Percentiles rank a stretch among this genome's conserved stretches.
These are phyloP conservation scores for Crossocerus cetratus DNA, from an alignment of 2,888 invertebrate species.

Conservation along the genomic window DNA sequence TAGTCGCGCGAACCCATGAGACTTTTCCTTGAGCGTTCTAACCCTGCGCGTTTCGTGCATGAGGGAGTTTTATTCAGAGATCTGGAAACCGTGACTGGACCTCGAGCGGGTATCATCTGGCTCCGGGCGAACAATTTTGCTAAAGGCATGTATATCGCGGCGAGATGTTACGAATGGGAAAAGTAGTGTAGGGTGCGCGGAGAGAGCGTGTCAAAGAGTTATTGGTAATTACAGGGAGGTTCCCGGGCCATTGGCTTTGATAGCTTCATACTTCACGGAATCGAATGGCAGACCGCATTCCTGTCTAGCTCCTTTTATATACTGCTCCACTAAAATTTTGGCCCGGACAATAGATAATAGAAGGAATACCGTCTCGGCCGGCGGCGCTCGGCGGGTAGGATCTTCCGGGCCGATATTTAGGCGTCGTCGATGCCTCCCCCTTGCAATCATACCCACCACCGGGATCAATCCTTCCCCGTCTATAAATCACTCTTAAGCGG, in stretches of 20 bases:
- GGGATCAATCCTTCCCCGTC: not conserved
- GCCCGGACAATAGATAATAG: conserved; percentile 65
- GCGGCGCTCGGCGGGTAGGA: conserved; percentile 37
- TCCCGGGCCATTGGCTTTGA: conserved; percentile 74
- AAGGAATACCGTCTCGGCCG: conserved; percentile 51
- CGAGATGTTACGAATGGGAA: conserved; percentile 54
- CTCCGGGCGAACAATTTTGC: conserved; percentile 35
- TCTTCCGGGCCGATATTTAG: conserved; percentile 51
- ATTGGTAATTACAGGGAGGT: conserved; percentile 73
- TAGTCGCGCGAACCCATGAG: too few species aligned
- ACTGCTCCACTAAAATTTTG: conserved; percentile 64
- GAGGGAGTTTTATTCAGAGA: too few species aligned
- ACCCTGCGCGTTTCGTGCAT: too few species aligned
- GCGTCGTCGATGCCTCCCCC: conserved; percentile 35
- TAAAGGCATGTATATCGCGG: conserved; percentile 24
- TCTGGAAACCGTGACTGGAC: too few species aligned
- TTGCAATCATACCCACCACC: conserved; percentile 18
- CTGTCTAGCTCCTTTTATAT: conserved; percentile 64
- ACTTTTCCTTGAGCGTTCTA: too few species aligned
- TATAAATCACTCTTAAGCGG: conserved; percentile 36
- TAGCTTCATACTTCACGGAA: conserved; percentile 76
- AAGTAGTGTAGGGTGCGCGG: conserved; percentile 55
- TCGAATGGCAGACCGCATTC: conserved; percentile 70
- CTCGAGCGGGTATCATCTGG: conserved; percentile 5
- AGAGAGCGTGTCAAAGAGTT: conserved; percentile 69